Conservation (phyloP, 2,113 vertebrate species). For the pig (Sus scrofa) region T2T-Sscrofa CM000814.6:5784501-5785000, state of each 20-base stretch:
- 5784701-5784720: fast-evolving
- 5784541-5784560: no score
- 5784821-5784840: background rate
- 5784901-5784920: background rate
- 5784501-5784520: no score
- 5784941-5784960: background rate
- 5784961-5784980: background rate
- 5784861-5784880: background rate
- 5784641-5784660: no score
- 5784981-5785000: background rate
- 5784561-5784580: no score
- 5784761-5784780: background rate
- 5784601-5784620: no score
- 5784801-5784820: background rate
- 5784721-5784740: background rate
- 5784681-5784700: background rate
- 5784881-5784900: background rate
- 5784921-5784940: background rate
- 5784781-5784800: background rate
- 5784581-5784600: no score
- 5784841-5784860: background rate
- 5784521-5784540: no score
- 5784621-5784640: no score
- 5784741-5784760: background rate
- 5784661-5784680: background rate